Evolutionary conservation across 2,888 invertebrate genomes (phyloP).

Genomic region (Ophraella communa): DNA sequence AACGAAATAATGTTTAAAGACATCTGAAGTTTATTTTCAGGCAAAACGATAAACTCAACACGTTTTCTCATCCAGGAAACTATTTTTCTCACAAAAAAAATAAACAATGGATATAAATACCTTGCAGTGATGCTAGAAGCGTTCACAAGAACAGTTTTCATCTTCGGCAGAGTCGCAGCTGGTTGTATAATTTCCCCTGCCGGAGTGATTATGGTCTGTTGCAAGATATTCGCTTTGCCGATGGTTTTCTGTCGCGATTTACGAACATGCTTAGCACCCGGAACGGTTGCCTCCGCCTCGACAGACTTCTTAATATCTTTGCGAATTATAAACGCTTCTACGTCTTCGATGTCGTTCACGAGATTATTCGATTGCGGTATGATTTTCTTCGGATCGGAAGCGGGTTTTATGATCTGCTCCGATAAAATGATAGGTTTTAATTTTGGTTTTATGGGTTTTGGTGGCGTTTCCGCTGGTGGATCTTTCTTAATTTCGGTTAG

Average conservation of each 20-base stretch:
- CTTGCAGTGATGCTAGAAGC: background rate
- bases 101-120: background rate
- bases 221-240: conserved; percentile 57
- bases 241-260: conserved; percentile 26
- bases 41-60: no score
- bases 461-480: background rate
- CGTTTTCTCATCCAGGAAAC: no score
- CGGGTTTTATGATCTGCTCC: conserved; percentile 55
- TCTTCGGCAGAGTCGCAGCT: conserved; percentile 45
- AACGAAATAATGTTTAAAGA: no score
- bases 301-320: conserved; percentile 44
- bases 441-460: conserved; percentile 9
- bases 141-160: conserved; percentile 35
- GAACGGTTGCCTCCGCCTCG: conserved; percentile 22
- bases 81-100: background rate
- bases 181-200: conserved; percentile 55
- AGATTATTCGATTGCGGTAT: conserved; percentile 13
- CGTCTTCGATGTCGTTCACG: conserved; percentile 54
- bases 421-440: conserved; percentile 55
- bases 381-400: conserved; percentile 18
- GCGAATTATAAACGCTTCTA: conserved; percentile 57
- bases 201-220: conserved; percentile 59
- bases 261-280: conserved; percentile 21
- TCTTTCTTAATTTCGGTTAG: conserved; percentile 48
- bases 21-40: no score